Base-by-base conservation (phyloP, 2,113 vertebrate species). In the Theristicus caerulescens region DNA sequence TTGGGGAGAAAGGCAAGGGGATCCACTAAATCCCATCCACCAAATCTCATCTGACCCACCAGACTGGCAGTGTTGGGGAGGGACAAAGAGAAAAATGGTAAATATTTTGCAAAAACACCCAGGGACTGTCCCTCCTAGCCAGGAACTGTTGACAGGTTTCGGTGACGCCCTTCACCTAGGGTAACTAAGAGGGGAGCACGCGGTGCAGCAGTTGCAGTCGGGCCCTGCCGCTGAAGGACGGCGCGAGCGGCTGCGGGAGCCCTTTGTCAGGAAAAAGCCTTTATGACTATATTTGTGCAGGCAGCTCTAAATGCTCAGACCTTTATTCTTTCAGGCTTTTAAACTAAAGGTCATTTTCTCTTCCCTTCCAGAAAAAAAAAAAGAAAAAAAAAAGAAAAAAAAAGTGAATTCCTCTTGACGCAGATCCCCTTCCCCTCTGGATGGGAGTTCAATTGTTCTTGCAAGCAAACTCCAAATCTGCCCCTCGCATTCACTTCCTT, bases 361-460 rank as follows among this genome's bases (percentile, higher is more conserved):
- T 98, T 98, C 97, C 97, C 97, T 98, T 98, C 96, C 97, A 92
- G 93, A 96, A 74, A 47, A 96, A 96, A 96, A 67, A 61, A 96
- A 96, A 96, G 91, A 89, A 42, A 15, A 96, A 86, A 70, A 20
- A 74, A 93, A 72, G 18, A 12, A 94, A 94, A 95, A 98, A 97
- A 97, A 96, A 97, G 96, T 88, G 94, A 97, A 97, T 97, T 96
- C 98, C 97, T 97, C 96, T 97, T 99, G 99, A 99, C 99, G 99
- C 98, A 99, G 97, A 98, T 99, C 99, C 99, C 96, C 96, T 99
- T 99, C 99, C 99, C 96, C 86, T 98, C 96, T 71, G 93, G 98
- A 97, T 97, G 98, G 98, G 98, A 98, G 97, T 97, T 97, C 98
- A 96, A 99, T 99, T 99, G 99, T 99, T 99, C 98, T 97, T n/a